Evolutionary conservation across 2,888 invertebrate genomes (phyloP), one percentile per base, ranked within the genome.

Genomic region (Druceiella hillmani): DNA sequence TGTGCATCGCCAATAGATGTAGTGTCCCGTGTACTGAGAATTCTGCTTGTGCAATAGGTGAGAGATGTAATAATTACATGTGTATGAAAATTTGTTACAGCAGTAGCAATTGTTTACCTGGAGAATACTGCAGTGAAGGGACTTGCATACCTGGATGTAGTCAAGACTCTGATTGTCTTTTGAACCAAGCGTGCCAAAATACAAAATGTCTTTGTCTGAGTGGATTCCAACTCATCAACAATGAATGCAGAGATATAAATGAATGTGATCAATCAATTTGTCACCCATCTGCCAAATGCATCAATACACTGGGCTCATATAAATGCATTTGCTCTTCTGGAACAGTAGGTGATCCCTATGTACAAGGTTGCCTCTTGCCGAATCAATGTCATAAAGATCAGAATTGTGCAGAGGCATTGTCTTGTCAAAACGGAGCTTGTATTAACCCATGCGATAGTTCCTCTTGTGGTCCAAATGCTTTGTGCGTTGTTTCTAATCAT

Each of bases 41-140:
- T 43, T 71, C 73, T 1, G 72, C 77, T 13, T 92, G 91, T 56
- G 91, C 90, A 0, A 76, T 83, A 26, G 91, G 91, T 9, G 92
- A 92, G 64, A 78, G 84, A 43, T 92, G 92, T 54, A 76, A 76
- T 41, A 81, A 84, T 50, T 82, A 77, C 47, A 75, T 83, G 46
- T 92, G 91, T 53, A 76, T 82, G 12, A 91, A 90, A 68, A 79
- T 91, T 20, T 92, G 92, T 57, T 90, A 89, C 55, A 82, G 86
- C 6, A 90, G 90, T 57, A 88, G 86, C 54, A 93, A 92, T 55
- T 93, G 93, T 53, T 70, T 91, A 51, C 84, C 87, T 2, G 92
- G 92, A 32, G 92, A 93, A 67, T 81, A 92, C 40, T 92, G 93
- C 51, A 79, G 79, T 46, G 79, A 80, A 43, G 90, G 91, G 35